phyloP scores from a whole-genome alignment of 2,888 invertebrate species.

The Andrena chrysosceles region DNA sequence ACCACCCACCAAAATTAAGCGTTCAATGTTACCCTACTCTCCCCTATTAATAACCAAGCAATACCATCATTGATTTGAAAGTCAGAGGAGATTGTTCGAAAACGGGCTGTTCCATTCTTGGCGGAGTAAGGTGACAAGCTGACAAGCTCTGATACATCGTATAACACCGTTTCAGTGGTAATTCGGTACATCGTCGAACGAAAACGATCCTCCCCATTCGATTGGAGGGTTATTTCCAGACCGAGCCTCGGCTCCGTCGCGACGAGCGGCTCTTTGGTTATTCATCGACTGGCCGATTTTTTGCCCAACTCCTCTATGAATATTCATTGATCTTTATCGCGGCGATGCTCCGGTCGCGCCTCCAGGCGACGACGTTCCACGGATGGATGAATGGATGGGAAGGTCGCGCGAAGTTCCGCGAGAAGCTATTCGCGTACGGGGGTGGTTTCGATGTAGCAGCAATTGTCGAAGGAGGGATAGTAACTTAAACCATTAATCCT shows the following conservation, averaged over 20 bases:
- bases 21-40: too few species aligned
- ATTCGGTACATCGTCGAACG: background rate
- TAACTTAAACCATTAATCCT: too few species aligned
- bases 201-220: conserved; percentile 3
- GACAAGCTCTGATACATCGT: too few species aligned
- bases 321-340: conserved; percentile 63
- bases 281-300: conserved; percentile 63
- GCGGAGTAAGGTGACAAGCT: too few species aligned
- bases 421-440: background rate
- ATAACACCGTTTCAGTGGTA: background rate
- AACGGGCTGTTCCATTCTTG: too few species aligned
- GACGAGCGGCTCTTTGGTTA: conserved; percentile 54
- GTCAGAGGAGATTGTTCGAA: too few species aligned
- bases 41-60: too few species aligned
- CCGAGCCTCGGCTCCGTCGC: conserved; percentile 26
- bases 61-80: too few species aligned
- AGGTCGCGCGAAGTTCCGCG: conserved; percentile 39
- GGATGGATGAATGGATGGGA: conserved; percentile 26
- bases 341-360: conserved; percentile 51
- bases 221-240: conserved; percentile 16
- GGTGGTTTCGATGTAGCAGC: conserved; percentile 21
- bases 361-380: conserved; percentile 37
- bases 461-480: background rate
- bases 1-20: too few species aligned
- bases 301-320: conserved; percentile 43